phyloP scores from a whole-genome alignment of 2,888 invertebrate species.

The Neuroscelio doddi region DNA sequence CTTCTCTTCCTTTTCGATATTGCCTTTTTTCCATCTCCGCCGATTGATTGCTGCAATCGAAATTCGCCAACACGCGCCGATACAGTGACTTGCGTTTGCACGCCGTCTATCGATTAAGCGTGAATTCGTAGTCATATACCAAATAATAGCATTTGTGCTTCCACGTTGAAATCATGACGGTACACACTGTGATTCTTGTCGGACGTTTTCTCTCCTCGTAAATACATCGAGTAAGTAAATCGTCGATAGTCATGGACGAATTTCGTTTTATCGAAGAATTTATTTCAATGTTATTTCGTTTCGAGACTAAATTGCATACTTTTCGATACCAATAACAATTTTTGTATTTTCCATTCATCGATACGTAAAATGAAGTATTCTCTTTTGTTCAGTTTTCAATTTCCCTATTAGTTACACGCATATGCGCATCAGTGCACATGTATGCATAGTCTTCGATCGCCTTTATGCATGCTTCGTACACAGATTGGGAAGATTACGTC shows the following conservation, averaged over 20 bases:
- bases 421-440: conserved; percentile 7
- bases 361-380: not conserved
- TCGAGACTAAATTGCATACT: no score
- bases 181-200: not conserved
- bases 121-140: conserved; percentile 35
- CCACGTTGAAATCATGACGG: conserved; percentile 14
- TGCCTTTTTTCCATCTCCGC: conserved; percentile 18
- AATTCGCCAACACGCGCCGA: conserved; percentile 42
- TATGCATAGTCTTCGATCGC: conserved; percentile 20
- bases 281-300: no score
- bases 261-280: no score
- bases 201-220: no score
- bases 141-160: conserved; percentile 32
- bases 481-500: conserved; percentile 52
- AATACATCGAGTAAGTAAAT: no score
- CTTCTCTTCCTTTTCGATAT: conserved; percentile 34
- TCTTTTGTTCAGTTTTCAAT: conserved; percentile 18
- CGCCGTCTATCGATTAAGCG: conserved; percentile 21
- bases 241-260: no score
- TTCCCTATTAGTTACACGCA: conserved; percentile 20
- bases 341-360: no score
- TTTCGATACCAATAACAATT: no score
- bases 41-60: conserved; percentile 38
- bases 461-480: conserved; percentile 29
- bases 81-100: conserved; percentile 37